Conservation (phyloP, 1,140 invertebrate species). For the Archegozetes longisetosus region DNA sequence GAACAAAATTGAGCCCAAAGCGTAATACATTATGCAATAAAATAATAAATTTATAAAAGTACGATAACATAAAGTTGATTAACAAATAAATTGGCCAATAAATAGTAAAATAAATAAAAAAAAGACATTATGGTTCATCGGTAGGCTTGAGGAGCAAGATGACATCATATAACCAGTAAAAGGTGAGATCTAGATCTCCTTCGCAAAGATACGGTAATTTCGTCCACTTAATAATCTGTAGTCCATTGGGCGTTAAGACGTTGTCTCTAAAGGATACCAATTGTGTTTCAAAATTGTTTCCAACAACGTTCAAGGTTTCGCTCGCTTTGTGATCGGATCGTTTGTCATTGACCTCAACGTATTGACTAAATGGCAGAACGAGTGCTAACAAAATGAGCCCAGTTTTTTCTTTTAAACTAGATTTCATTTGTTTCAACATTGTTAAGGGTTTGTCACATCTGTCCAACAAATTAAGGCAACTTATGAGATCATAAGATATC, state of each 20-base stretch:
- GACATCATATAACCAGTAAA: conserved; percentile 75
- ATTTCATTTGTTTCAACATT: conserved; percentile 48
- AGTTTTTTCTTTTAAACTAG: conserved; percentile 40
- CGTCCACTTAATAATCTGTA: conserved; percentile 56
- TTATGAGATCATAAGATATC: conserved; percentile 53
- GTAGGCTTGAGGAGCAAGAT: conserved; percentile 46
- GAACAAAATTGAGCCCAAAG: no score
- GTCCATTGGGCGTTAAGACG: conserved; percentile 51
- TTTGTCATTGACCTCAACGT: conserved; percentile 55
- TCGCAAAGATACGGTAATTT: conserved; percentile 82
- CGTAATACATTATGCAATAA: no score
- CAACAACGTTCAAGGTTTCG: conserved; percentile 49
- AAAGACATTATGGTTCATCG: no score
- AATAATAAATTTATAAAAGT: no score
- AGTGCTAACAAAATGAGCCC: conserved; percentile 61
- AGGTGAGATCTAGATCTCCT: conserved; percentile 75
- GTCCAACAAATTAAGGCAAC: conserved; percentile 75
- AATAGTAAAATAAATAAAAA: no score
- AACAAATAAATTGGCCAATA: no score
- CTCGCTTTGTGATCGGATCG: conserved; percentile 41
- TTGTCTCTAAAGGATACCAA: conserved; percentile 46
- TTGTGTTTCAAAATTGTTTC: conserved; percentile 58
- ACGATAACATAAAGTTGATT: no score
- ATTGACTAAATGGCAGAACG: conserved; percentile 72
- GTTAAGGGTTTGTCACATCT: conserved; percentile 54